A percentile compares a stretch with the other conserved stretches of the same genome.
Evolutionary conservation across 2,888 invertebrate genomes (phyloP).

Genomic region (Trissoscelio sp.): DNA sequence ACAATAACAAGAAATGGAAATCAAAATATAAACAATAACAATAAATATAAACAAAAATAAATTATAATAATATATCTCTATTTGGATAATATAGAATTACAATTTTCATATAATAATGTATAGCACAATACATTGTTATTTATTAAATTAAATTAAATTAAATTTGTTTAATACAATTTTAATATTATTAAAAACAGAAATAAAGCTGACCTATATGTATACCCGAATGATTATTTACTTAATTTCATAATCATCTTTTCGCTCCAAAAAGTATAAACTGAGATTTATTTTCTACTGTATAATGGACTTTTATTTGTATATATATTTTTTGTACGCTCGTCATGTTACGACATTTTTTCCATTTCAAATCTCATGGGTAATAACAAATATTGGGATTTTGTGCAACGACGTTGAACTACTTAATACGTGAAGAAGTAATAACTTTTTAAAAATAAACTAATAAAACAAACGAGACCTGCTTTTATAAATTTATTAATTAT

Average conservation of each 20-base stretch:
- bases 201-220: not conserved
- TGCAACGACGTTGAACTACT: constrained; percentile 24
- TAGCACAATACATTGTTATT: too few species aligned
- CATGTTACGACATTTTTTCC: constrained; percentile 19
- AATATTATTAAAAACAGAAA: not conserved
- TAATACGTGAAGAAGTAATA: constrained; percentile 7
- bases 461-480: not conserved
- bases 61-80: too few species aligned
- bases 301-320: constrained; percentile 5
- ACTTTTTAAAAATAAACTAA: constrained; percentile 12
- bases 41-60: too few species aligned
- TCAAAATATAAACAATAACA: too few species aligned
- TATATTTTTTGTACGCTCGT: constrained; percentile 6
- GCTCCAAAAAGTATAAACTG: not conserved
- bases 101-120: too few species aligned
- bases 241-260: not conserved
- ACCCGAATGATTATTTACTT: not conserved
- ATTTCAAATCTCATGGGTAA: constrained; percentile 33
- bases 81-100: too few species aligned
- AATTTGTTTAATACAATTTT: not conserved
- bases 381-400: constrained; percentile 31
- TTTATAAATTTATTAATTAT: too few species aligned
- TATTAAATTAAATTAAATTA: too few species aligned
- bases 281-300: not conserved
- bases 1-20: too few species aligned